Evolutionary conservation across 2,113 vertebrate species (phyloP).

Genomic region (Nannospalax galili): DNA sequence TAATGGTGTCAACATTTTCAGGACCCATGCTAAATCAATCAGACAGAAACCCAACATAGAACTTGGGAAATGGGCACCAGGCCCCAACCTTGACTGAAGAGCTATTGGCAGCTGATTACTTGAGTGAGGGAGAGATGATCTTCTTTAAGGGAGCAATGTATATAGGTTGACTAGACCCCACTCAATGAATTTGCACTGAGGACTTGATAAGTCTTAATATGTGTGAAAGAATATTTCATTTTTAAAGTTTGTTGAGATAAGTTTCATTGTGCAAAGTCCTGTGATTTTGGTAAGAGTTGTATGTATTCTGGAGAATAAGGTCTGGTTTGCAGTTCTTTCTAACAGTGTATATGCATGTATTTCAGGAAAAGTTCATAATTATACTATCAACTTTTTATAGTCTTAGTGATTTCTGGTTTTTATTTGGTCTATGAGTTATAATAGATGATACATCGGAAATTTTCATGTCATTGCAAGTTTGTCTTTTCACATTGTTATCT

Average conservation of each 20-base stretch:
- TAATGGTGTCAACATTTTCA: no score
- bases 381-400: neutral
- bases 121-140: no score
- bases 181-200: no score
- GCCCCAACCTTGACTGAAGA: no score
- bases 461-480: neutral
- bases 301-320: neutral
- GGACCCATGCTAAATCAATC: no score
- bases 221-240: neutral
- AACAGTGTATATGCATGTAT: neutral
- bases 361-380: neutral
- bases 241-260: neutral
- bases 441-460: neutral
- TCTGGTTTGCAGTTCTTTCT: neutral
- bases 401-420: neutral
- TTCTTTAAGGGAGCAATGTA: no score
- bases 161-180: no score
- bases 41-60: no score
- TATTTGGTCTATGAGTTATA: neutral
- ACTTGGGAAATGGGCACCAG: no score
- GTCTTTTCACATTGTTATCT: neutral
- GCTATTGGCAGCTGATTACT: no score
- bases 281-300: neutral
- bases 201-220: no score
- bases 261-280: neutral